Conservation (phyloP, 2,113 vertebrate genomes). For the Plecotus auritus region DNA sequence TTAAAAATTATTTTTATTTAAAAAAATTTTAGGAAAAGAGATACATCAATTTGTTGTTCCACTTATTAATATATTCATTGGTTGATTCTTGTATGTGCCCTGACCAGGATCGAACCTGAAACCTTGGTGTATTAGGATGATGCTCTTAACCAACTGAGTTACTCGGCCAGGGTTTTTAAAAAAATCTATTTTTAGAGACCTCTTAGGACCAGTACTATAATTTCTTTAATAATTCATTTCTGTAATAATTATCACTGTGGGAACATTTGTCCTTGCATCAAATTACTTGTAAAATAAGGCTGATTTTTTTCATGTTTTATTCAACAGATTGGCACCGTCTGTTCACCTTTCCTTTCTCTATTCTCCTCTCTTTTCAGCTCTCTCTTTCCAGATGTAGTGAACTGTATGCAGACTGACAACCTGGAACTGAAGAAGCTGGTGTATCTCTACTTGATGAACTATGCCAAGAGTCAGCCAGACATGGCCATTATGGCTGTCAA, state of each 20-base stretch:
- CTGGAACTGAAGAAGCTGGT: conserved; percentile 98
- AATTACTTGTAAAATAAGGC: neutral
- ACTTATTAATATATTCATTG: neutral
- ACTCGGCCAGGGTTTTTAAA: neutral
- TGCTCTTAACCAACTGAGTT: neutral
- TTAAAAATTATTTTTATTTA: neutral
- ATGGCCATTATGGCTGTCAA: conserved; percentile 99
- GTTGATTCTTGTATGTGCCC: no score
- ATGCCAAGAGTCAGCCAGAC: conserved; percentile 98
- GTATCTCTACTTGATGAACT: conserved; percentile 99
- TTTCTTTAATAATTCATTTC: conserved; percentile 13
- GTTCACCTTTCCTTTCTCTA: neutral
- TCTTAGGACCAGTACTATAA: neutral
- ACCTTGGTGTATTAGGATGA: neutral
- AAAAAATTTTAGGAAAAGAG: neutral
- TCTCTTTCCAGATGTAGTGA: conserved; percentile 98
- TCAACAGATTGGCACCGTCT: neutral
- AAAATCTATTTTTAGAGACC: neutral
- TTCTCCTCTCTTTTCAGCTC: conserved; percentile 80
- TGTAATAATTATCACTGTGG: neutral
- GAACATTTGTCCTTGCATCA: neutral
- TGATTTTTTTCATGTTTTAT: neutral
- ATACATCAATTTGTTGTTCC: neutral
- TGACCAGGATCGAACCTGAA: neutral
- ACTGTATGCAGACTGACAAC: conserved; percentile 99